A percentile compares a stretch with the other conserved stretches of the same genome.
Evolutionary conservation across 1,140 invertebrate genomes (phyloP).

Genomic region (Lepidurus arcticus): DNA sequence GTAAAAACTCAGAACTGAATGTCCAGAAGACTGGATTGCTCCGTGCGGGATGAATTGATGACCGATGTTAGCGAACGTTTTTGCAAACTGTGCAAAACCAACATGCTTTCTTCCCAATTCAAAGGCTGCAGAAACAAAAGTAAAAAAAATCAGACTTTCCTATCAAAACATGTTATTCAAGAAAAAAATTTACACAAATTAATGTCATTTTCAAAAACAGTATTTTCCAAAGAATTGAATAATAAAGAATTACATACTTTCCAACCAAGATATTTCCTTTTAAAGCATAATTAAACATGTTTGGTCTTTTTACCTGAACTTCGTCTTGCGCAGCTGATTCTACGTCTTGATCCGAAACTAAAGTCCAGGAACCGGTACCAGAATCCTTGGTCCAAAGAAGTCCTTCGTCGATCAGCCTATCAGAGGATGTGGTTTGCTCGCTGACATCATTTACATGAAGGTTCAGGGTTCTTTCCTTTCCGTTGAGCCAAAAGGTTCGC

Average conservation of each 20-base stretch:
- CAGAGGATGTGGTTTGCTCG: neutral
- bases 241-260: too few relatives aligned
- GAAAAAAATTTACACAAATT: neutral
- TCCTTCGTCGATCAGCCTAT: neutral
- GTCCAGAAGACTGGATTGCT: neutral
- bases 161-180: neutral
- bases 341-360: neutral
- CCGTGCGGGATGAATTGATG: neutral
- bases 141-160: neutral
- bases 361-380: neutral
- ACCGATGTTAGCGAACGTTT: neutral
- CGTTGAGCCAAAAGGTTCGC: conserved; percentile 74
- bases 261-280: too few relatives aligned
- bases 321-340: neutral
- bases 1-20: neutral
- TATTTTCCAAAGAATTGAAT: too few relatives aligned
- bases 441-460: neutral
- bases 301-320: neutral
- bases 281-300: too few relatives aligned
- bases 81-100: neutral
- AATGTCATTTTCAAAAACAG: too few relatives aligned
- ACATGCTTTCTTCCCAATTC: neutral
- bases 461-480: conserved; percentile 38
- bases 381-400: neutral
- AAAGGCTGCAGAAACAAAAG: neutral